Evolutionary conservation across 2,113 vertebrate species (phyloP).

Genomic region (Dipodomys ordii): DNA sequence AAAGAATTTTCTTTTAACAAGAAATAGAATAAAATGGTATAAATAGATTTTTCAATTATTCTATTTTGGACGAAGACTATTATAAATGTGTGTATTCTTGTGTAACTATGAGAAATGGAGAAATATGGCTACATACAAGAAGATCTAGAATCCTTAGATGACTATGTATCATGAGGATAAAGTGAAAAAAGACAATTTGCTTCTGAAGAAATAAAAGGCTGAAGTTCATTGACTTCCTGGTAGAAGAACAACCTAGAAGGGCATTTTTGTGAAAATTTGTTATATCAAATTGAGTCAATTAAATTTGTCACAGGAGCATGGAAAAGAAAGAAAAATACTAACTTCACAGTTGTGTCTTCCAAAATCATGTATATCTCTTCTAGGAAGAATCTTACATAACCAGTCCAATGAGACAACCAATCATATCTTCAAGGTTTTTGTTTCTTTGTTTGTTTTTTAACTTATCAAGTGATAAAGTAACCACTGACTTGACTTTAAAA

Average conservation of each 20-base stretch:
- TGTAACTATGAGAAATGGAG: no score
- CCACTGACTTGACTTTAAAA: neutral
- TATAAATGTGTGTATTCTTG: no score
- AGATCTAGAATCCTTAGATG: fast-evolving
- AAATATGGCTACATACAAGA: fast-evolving
- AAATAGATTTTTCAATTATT: neutral
- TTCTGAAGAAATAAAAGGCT: neutral
- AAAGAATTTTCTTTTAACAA: neutral
- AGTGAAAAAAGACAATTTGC: neutral
- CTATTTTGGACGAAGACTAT: neutral
- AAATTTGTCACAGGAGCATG: neutral
- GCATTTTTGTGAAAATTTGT: neutral
- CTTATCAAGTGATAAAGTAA: neutral
- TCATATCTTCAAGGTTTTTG: neutral
- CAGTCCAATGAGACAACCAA: no score
- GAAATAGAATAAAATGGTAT: fast-evolving
- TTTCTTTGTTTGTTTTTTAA: no score
- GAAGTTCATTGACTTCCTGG: neutral
- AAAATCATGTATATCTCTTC: neutral
- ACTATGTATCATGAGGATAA: neutral
- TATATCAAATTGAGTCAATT: neutral
- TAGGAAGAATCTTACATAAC: neutral
- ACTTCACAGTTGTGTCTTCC: neutral
- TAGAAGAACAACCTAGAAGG: neutral
- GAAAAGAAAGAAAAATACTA: neutral